Base-by-base conservation (phyloP, 2,888 invertebrate species). In the Acheta domesticus region DNA sequence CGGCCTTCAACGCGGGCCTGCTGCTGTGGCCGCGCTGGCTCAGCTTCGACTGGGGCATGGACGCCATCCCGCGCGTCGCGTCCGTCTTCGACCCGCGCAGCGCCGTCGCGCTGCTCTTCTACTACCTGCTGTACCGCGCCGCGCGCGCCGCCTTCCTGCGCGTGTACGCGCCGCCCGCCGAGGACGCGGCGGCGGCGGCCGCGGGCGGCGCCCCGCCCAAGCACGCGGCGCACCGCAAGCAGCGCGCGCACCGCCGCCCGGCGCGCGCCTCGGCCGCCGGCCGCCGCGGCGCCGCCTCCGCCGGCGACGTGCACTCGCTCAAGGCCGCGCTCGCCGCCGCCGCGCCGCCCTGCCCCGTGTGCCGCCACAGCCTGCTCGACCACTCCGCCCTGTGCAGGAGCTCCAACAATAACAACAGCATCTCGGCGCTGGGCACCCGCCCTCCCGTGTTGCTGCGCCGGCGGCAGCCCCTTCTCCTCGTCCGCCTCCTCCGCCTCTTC, bases 41-140 rank as follows among this genome's bases (percentile, higher is more conserved):
- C 79, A 97, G 97, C 87, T 99, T 98, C 88, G 98, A 99, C 88
- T 99, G 98, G 99, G 97, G 98, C 48, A 98, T 99, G 98, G 97
- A 97, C 84, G 94, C 98, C 1, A 92, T 99, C 84, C 96, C 97
- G 12, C 91, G 95, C 81, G 92, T 99, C 83, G 92, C 92, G 77
- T 91, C 92, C 49, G 84, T 95, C 21, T 89, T 91, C 84, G 98
- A 99, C 87, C 88, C 90, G 11, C 90, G 98, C 82, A 96, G 96
- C 87, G 86, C 95, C 80, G 89, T 92, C 82, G 92, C 95, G 5
- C 85, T 93, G 36, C 87, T 92, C 81, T 93, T 98, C 86, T 98
- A 97, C 87, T 88, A 88, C 8, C 85, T 89, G 2, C 84, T 81
- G 12, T 81, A 82, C 79, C 79, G 78, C 62, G 75, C 75, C 2